phyloP scores from a whole-genome alignment of 1,140 invertebrate species.

The Anoplophora glabripennis region DNA sequence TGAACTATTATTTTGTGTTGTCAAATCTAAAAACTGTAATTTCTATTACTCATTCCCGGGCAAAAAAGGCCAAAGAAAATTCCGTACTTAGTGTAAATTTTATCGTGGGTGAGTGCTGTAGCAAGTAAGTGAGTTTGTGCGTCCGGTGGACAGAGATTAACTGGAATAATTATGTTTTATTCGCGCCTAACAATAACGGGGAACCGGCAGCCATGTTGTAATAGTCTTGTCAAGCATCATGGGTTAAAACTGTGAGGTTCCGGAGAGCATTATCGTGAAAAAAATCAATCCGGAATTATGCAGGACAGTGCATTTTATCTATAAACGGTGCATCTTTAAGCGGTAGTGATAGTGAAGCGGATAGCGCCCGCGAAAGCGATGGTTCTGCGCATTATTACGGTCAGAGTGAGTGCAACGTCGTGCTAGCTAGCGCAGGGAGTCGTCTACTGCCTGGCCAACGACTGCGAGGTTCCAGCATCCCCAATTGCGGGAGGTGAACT shows the following conservation, averaged over 20 bases:
- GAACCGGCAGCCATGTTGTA: conserved; percentile 50
- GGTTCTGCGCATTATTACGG: conserved; percentile 46
- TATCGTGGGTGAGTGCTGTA: not conserved
- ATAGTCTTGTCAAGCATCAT: conserved; percentile 48
- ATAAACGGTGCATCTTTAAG: conserved; percentile 30
- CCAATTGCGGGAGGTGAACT: conserved; percentile 44
- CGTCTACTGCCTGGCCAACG: conserved; percentile 41
- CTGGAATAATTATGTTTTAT: conserved; percentile 29
- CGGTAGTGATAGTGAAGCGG: conserved; percentile 23
- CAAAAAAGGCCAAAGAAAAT: conserved; percentile 1
- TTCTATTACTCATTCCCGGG: conserved; percentile 9
- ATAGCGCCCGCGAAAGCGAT: conserved; percentile 41
- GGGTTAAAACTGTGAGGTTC: conserved; percentile 44
- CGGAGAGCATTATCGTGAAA: conserved; percentile 28
- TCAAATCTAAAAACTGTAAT: conserved; percentile 19
- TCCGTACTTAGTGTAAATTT: not conserved
- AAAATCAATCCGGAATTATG: conserved; percentile 23
- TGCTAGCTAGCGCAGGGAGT: conserved; percentile 47
- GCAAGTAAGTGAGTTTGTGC: not conserved
- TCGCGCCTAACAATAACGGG: conserved; percentile 45
- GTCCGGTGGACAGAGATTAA: not conserved
- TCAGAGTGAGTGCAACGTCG: conserved; percentile 37
- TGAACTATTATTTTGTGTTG: conserved; percentile 24
- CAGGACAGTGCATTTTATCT: conserved; percentile 18
- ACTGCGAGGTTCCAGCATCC: conserved; percentile 41